These are phyloP conservation scores for Tholera decimalis DNA, from an alignment of 2,888 invertebrate genomes.

Conservation along the genomic window DNA sequence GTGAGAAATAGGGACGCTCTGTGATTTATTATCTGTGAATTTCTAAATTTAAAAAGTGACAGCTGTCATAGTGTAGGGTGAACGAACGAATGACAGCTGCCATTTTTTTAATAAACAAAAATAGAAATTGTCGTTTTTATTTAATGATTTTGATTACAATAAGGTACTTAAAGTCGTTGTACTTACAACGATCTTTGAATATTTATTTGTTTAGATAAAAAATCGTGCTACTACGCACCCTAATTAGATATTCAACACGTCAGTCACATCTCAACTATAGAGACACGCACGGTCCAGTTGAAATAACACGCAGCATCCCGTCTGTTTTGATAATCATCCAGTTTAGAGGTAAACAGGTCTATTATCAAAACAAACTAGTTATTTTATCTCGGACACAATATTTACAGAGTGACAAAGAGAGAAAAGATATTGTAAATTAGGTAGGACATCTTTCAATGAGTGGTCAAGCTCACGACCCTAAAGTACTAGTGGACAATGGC, in stretches of 20 bases:
- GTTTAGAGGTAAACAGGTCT: slow-evolving; percentile 73
- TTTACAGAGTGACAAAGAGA: slow-evolving; percentile 45
- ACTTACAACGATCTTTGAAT: slow-evolving; percentile 1
- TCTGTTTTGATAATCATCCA: slow-evolving; percentile 77
- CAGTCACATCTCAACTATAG: slow-evolving; percentile 60
- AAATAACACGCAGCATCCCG: slow-evolving; percentile 88
- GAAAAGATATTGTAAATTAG: slow-evolving; percentile 37
- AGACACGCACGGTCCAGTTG: slow-evolving; percentile 87
- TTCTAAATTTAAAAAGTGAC: slow-evolving; percentile 41
- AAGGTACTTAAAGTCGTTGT: no score
- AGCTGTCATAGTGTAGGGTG: slow-evolving; percentile 45
- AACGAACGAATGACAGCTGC: slow-evolving; percentile 14
- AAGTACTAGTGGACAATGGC: slow-evolving; percentile 68
- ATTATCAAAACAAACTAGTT: slow-evolving; percentile 64
- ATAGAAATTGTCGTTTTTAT: background rate
- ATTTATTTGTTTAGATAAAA: slow-evolving; percentile 58
- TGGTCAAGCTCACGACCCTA: slow-evolving; percentile 32
- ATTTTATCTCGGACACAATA: slow-evolving; percentile 58
- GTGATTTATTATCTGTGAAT: slow-evolving; percentile 60
- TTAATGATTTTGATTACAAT: slow-evolving; percentile 26
- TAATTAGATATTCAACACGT: slow-evolving; percentile 81
- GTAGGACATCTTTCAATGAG: slow-evolving; percentile 40
- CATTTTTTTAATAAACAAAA: slow-evolving; percentile 5
- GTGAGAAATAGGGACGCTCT: slow-evolving; percentile 42
- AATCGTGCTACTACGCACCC: slow-evolving; percentile 64